Evolutionary conservation across 2,113 vertebrate species (phyloP), one percentile per base, ranked within the genome.

Genomic region (Dipodomys spectabilis): DNA sequence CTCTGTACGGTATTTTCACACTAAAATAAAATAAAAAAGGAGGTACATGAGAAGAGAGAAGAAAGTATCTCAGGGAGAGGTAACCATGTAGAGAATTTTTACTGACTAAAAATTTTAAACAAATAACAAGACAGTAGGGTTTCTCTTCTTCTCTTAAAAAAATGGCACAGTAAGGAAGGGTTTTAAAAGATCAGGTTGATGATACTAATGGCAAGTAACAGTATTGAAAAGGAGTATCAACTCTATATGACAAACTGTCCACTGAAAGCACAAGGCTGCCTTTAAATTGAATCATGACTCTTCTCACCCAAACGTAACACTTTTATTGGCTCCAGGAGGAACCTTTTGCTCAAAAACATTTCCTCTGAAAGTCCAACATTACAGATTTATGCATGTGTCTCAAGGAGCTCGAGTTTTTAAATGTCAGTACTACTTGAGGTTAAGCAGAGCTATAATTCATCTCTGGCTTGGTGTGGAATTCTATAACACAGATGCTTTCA

Each of bases 311-410:
- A 92, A 95, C 92, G 92, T 80, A 92, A 93, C 82, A 95, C 85
- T 90, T 97, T 95, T 96, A 96, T 90, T 82, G 90, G 94, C 88
- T 96, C 88, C 82, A 88, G 72, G 93, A 95, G 94, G 92, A 96
- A 96, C 69, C 88, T 95, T 96, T 95, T 90, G 71, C 95, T 96
- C 94, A 95, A 96, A 97, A 97, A 95, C 64, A 95, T 96, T 95
- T 95, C 93, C 90, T 96, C 85, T 72, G 88, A 95, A 97, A 94
- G 95, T 96, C 81, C 92, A 95, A 83, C 93, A 90, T 90, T 86
- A 92, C 92, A 96, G 93, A 96, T 96, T 97, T 96, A 97, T 95
- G 92, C 67, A 72, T 44, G 23, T 91, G 88, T 97, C 90, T 96
- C 95, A 88, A 93, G 67, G 79, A 85, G 62, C 79, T 95, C 93